phyloP scores from a whole-genome alignment of 2,113 vertebrate genomes.

The Shinisaurus crocodilurus region DNA sequence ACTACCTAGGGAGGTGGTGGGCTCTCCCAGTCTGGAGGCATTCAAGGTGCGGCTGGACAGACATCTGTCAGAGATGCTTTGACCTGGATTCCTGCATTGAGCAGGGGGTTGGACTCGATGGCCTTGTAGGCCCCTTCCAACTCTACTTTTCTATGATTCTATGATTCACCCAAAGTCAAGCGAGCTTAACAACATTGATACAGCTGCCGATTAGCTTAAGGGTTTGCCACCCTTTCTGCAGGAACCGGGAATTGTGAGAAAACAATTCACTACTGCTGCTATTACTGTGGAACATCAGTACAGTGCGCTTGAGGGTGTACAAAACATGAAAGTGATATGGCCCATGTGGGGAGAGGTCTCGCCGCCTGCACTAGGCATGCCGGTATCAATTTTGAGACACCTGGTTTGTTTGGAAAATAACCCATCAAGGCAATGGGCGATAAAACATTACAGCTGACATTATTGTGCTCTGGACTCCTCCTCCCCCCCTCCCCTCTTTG shows the following conservation, averaged over 20 bases:
- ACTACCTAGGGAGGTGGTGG: too few species aligned
- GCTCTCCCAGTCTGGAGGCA: too few species aligned
- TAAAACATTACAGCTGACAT: constrained; percentile 8
- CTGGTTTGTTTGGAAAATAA: constrained; percentile 9
- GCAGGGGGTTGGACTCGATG: too few species aligned
- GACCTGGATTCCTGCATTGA: too few species aligned
- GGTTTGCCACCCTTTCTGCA: not conserved
- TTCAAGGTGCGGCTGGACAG: too few species aligned
- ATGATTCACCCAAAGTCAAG: not conserved
- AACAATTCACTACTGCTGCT: too few species aligned
- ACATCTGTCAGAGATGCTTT: too few species aligned
- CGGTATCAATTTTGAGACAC: not conserved
- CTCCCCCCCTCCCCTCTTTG: not conserved
- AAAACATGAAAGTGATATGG: too few species aligned
- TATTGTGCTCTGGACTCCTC: not conserved
- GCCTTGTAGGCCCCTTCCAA: too few species aligned
- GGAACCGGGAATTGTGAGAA: too few species aligned
- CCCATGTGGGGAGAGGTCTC: not conserved
- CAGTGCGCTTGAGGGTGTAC: not conserved
- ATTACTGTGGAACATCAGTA: too few species aligned
- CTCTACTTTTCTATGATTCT: too few species aligned
- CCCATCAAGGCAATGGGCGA: not conserved
- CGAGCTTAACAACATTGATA: not conserved
- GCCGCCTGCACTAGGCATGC: not conserved
- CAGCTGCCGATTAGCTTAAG: not conserved